Percentiles rank a stretch among this genome's conserved stretches.
Conservation (phyloP, 92 coral and sea anemone genomes). For the Actinernus sp. region DNA sequence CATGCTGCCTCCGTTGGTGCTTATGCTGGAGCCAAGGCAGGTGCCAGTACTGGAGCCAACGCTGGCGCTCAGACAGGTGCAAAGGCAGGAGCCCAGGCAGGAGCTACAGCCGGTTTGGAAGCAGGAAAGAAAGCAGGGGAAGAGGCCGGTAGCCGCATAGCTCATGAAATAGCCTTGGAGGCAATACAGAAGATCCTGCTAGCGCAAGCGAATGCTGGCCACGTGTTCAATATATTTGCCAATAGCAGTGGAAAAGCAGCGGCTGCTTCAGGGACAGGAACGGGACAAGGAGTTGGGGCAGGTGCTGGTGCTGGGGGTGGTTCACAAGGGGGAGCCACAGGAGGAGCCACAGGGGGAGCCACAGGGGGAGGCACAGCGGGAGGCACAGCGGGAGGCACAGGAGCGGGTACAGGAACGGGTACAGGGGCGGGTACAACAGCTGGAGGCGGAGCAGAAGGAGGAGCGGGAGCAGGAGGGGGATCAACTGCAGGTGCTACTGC, state of each 20-base stretch:
- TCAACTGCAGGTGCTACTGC: slow-evolving; percentile 17
- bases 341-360: slow-evolving; percentile 6
- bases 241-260: slow-evolving; percentile 17
- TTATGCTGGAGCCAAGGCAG: slow-evolving; percentile 75
- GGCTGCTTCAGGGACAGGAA: slow-evolving; percentile 13
- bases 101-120: slow-evolving; percentile 80
- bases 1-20: slow-evolving; percentile 77
- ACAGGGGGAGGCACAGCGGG: slow-evolving; percentile 29
- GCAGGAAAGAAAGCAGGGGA: slow-evolving; percentile 84
- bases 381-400: slow-evolving; percentile 33
- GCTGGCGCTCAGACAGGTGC: slow-evolving; percentile 81
- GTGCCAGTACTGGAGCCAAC: slow-evolving; percentile 70
- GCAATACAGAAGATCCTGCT: slow-evolving; percentile 54
- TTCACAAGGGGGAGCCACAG: background rate
- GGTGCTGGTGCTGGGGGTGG: slow-evolving; percentile 36
- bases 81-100: slow-evolving; percentile 93
- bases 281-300: slow-evolving; percentile 17
- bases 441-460: background rate
- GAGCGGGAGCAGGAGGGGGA: slow-evolving; percentile 7
- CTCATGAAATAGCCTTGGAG: slow-evolving; percentile 61
- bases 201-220: slow-evolving; percentile 49
- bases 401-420: slow-evolving; percentile 18
- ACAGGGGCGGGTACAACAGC: slow-evolving; percentile 9
- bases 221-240: slow-evolving; percentile 48
- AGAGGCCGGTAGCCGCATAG: slow-evolving; percentile 74